These are phyloP conservation scores for Charadrius vociferus DNA, from an alignment of 2,113 vertebrate species.

Conservation along the genomic window DNA sequence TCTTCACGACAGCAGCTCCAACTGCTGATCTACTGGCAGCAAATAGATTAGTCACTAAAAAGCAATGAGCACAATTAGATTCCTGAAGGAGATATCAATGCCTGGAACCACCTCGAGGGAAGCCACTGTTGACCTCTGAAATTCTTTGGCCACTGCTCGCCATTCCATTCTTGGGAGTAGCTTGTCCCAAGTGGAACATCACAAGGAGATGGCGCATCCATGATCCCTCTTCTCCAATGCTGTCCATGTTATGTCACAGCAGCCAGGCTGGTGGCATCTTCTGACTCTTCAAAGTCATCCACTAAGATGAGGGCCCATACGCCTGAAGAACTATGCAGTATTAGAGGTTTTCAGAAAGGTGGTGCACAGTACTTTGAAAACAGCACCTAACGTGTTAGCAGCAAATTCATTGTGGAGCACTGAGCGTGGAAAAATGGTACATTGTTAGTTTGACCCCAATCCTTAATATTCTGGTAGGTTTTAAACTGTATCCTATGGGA, in stretches of 20 bases:
- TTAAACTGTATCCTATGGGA: background rate
- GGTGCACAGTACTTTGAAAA: background rate
- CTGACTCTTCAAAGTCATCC: background rate
- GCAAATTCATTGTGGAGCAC: background rate
- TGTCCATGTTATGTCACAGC: background rate
- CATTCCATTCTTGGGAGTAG: background rate
- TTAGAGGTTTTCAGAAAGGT: background rate
- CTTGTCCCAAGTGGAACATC: background rate
- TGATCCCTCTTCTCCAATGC: background rate
- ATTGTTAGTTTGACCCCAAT: background rate
- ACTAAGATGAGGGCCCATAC: background rate
- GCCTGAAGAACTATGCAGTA: background rate
- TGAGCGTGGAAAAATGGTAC: accelerated
- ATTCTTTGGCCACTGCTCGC: background rate
- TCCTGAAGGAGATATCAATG: background rate
- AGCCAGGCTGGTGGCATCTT: background rate
- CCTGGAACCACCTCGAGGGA: background rate
- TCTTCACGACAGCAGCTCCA: background rate
- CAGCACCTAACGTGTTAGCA: background rate
- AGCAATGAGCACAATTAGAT: background rate
- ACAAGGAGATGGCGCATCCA: background rate
- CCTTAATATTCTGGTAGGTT: background rate
- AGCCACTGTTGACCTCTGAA: background rate
- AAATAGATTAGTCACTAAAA: background rate
- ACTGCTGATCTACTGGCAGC: background rate